Base-by-base conservation (phyloP, 2,113 vertebrate genomes). In the Cryptomyrus ogoouensis region DNA sequence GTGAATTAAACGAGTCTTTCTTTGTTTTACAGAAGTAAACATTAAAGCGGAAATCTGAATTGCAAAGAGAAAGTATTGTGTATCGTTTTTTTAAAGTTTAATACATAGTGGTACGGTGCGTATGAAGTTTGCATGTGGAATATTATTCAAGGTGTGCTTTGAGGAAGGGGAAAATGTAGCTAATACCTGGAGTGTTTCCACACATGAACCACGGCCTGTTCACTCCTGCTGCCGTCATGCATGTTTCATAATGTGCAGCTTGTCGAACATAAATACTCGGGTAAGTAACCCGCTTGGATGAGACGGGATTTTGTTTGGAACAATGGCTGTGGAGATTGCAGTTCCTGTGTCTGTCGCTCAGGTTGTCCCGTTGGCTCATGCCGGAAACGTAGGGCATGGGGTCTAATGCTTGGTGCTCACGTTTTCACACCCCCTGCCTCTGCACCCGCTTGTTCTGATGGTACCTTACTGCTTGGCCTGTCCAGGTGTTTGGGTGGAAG, bases 401-500 rank as follows among this genome's bases (percentile, higher is more conserved):
- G 5, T 7, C 35, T 42, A 1, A 42, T 47, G 83, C 83, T 27
- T 0, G 39, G 42, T 2, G 44, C 19, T n/a, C 3, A 3, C 5
- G 0, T 46, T 21, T 8, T 10, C 9, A 27, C 3, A 9, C 9
- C 10, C 62, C 62, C n/a, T 0, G 7, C 56, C 21, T 49, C n/a
- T 2, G 24, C 27, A 17, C 49, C 19, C 47, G 52, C 80, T 46
- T 89, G 52, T 89, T 87, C 49, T 90, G 62, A 88, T 70, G 77
- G 49, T 93, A 89, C 80, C 95, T 95, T 93, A 0, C 94, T 96
- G 93, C 95, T 95, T 95, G 92, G 93, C 92, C 93, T 94, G 94
- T 94, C 95, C 94, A 96, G 95, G 94, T 96, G 94, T 92, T 94
- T 93, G 94, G 94, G 91, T 93, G 90, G 94, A 93, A 94, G 90